Evolutionary conservation across 2,113 vertebrate genomes (phyloP), one percentile per base, ranked within the genome.

Genomic region (Larimichthys polyactis): DNA sequence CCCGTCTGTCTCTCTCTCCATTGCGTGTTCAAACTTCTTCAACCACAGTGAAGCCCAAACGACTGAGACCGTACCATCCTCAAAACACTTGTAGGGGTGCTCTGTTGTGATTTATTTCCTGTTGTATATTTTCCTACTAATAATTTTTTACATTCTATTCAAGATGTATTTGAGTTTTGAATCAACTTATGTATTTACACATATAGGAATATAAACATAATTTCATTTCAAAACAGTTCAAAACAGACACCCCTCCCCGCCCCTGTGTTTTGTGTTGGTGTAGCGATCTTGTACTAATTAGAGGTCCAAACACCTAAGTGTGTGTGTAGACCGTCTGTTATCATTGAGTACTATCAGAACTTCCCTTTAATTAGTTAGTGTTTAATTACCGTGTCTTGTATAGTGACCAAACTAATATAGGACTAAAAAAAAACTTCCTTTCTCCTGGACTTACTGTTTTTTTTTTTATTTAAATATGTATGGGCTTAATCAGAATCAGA

Each of bases 61-160:
- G 69, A 84, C 32, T 81, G 89, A 20, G 62, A 40, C 51, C 81
- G 22, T 85, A 92, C 93, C 92, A 94, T 71, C 57, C 32, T 3
- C 27, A 27, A 0, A 5, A 51, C 3, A 46, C 1, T 32, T 44
- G 51, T 27, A 51, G 93, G 87, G 90, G 83, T 40, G 51, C 0
- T 19, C 0, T 19, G 8, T 11, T 68, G 22, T 55, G 9, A 22
- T 51, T 22, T 1, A 15, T 29, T 2, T 8, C 0, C 1, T 15
- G 9, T 8, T 63, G 2, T 1, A 17, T 15, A 4, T 17, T 5
- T 65, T 72, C 1, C 0, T 2, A 29, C 4, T 11, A 10, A 24
- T 24, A 2, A 2, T 27, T 16, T 71, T 57, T 76, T 0, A 59
- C 5, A 0, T 11, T 5, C 0, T 29, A 3, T n/a, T 57, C 6